These are phyloP conservation scores for Piprites chloris DNA, from an alignment of 2,113 vertebrate genomes.

Conservation along the genomic window DNA sequence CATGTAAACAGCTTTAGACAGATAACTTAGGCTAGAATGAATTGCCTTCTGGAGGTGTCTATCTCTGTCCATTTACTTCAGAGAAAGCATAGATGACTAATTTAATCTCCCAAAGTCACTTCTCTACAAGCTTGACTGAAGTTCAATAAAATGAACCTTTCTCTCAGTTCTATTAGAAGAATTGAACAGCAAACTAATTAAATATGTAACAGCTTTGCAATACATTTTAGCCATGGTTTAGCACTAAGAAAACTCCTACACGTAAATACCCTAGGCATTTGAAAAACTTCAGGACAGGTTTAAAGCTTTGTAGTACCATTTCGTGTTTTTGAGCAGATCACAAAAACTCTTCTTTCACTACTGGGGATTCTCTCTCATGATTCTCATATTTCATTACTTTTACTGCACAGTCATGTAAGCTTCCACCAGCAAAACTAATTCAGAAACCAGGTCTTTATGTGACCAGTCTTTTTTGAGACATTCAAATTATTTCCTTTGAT, in stretches of 20 bases:
- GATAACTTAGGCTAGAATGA: not conserved
- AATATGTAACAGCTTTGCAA: not conserved
- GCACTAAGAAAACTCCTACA: not conserved
- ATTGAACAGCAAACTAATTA: not conserved
- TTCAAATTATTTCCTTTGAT: not conserved
- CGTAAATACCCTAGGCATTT: not conserved
- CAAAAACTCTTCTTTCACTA: not conserved
- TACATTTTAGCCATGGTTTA: not conserved
- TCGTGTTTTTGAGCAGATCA: not conserved
- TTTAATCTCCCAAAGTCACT: not conserved
- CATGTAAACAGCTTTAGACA: not conserved
- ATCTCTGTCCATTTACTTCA: not conserved
- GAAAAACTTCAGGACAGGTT: not conserved
- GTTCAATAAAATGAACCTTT: not conserved
- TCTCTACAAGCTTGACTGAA: not conserved
- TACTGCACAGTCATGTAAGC: not conserved
- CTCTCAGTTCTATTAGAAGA: not conserved
- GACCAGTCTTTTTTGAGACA: not conserved
- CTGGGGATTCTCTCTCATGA: not conserved
- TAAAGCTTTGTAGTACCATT: not conserved
- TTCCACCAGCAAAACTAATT: not conserved
- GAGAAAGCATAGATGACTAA: not conserved
- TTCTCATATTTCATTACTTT: not conserved
- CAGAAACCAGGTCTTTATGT: not conserved
- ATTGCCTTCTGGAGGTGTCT: not conserved